phyloP scores from a whole-genome alignment of 2,797 vertebrate species.

The Schizopygopsis pylzovi region DNA sequence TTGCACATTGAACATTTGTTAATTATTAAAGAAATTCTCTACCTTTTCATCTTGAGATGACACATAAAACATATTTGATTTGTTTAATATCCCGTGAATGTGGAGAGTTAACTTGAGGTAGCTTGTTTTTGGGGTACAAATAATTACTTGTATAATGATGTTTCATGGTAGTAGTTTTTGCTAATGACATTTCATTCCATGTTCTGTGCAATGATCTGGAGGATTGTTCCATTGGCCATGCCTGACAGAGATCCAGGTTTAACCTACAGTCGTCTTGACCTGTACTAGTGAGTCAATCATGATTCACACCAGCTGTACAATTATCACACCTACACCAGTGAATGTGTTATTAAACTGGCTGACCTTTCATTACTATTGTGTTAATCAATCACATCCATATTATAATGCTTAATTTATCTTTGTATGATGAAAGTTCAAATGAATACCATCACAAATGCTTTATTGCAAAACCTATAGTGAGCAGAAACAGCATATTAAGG shows the following conservation, averaged over 20 bases:
- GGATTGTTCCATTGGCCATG: background rate
- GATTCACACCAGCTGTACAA: background rate
- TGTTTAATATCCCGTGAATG: background rate
- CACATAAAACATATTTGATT: background rate
- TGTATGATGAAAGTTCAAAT: background rate
- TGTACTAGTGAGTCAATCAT: background rate
- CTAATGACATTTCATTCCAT: background rate
- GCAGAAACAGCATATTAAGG: background rate
- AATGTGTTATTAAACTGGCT: constrained; percentile 14
- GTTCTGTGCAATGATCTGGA: background rate
- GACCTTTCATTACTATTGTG: background rate
- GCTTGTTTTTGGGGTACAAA: background rate
- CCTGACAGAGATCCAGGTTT: background rate
- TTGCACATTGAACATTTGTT: background rate
- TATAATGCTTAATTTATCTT: background rate
- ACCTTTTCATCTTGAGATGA: background rate
- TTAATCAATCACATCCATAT: constrained; percentile 1
- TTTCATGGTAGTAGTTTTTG: background rate
- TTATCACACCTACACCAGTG: background rate
- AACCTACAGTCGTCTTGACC: background rate
- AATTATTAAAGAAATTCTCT: background rate
- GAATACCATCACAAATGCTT: background rate
- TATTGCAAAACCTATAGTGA: background rate
- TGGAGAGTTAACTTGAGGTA: background rate
- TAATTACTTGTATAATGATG: background rate